Percentiles rank a stretch among this genome's conserved stretches.
Conservation (phyloP, 2,113 vertebrate species). For the Bombycilla garrulus region DNA sequence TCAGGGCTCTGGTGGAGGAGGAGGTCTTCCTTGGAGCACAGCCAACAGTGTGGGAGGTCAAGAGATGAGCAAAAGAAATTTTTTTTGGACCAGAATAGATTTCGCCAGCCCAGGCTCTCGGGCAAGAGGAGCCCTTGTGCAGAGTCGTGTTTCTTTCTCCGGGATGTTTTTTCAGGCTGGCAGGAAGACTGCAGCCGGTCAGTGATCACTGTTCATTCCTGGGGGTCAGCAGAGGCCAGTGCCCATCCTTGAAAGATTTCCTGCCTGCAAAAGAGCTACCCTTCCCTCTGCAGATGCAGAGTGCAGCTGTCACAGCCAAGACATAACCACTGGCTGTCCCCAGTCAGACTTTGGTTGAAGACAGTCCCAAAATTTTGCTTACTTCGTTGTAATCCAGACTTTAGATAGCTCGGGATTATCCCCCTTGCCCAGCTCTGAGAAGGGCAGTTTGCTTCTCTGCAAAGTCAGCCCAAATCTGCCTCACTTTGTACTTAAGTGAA, state of each 20-base stretch:
- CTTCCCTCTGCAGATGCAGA: neutral
- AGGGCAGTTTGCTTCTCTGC: neutral
- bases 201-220: neutral
- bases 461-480: neutral
- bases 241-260: neutral
- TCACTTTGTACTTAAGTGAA: neutral
- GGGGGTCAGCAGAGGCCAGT: neutral
- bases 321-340: fast-evolving
- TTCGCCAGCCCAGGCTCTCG: neutral
- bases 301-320: neutral
- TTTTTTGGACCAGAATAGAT: neutral
- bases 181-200: neutral
- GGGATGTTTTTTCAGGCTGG: neutral
- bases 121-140: neutral
- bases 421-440: neutral
- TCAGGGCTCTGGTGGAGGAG: neutral
- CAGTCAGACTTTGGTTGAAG: neutral
- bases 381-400: fast-evolving
- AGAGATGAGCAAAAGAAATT: neutral
- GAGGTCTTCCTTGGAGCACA: neutral
- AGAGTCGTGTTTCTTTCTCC: neutral
- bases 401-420: neutral
- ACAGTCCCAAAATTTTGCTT: neutral
- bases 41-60: neutral
- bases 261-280: neutral